Conservation (phyloP, 2,797 vertebrate species). For the Cyclura pinguis region DNA sequence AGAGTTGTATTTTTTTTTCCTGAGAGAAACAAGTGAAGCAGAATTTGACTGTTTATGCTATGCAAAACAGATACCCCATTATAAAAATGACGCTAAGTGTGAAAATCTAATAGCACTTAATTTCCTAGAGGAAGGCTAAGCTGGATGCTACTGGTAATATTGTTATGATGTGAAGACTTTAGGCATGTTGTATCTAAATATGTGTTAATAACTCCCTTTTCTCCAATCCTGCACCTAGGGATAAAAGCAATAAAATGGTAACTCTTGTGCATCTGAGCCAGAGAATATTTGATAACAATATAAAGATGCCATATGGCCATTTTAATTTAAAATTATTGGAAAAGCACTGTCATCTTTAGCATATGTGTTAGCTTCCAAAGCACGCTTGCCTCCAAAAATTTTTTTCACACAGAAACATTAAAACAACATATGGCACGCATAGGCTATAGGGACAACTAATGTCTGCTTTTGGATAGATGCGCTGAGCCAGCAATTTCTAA, state of each 20-base stretch:
- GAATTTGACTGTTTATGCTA: constrained; percentile 31
- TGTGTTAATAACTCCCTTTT: constrained; percentile 71
- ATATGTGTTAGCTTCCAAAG: constrained; percentile 25
- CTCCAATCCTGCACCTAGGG: constrained; percentile 8
- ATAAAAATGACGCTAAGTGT: constrained; percentile 64
- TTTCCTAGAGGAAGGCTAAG: constrained; percentile 63
- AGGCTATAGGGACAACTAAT: constrained; percentile 40
- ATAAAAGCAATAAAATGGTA: constrained; percentile 39
- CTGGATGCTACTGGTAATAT: constrained; percentile 63
- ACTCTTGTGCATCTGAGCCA: constrained; percentile 24
- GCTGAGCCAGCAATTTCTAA: constrained; percentile 9
- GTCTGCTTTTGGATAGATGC: constrained; percentile 29
- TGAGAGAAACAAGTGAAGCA: neutral
- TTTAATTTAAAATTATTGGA: constrained; percentile 46
- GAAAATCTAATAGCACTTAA: constrained; percentile 69
- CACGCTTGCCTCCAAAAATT: constrained; percentile 14
- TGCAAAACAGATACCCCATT: neutral
- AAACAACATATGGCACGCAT: neutral
- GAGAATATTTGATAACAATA: constrained; percentile 45
- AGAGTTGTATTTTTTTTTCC: neutral
- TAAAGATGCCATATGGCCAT: constrained; percentile 46
- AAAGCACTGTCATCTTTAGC: constrained; percentile 32
- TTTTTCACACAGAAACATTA: neutral
- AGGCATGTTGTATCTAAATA: constrained; percentile 67
- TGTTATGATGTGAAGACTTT: constrained; percentile 63